Percentiles rank a stretch among this genome's conserved stretches.
Evolutionary conservation across 2,113 vertebrate genomes (phyloP).

Genomic region (Tachuris rubrigastra): DNA sequence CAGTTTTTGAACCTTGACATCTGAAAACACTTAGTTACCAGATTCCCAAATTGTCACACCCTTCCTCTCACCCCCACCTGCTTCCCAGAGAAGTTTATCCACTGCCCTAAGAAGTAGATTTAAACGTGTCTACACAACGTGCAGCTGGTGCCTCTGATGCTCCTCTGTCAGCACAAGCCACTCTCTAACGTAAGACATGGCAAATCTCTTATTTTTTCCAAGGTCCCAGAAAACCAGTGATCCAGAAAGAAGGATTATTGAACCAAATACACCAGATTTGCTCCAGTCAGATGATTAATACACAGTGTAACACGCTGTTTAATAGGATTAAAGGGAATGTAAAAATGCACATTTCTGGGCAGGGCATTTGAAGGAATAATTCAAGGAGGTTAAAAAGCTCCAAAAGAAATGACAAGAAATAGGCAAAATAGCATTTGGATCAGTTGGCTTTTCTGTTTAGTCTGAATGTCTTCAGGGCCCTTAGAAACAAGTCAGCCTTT

Average conservation of each 20-base stretch:
- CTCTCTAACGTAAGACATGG: neutral
- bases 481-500: neutral
- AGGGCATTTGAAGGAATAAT: neutral
- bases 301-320: neutral
- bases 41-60: neutral
- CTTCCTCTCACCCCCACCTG: neutral
- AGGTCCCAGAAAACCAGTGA: constrained; percentile 47
- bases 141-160: rapidly evolving
- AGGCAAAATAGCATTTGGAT: neutral
- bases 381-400: neutral
- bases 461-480: neutral
- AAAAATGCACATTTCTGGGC: constrained; percentile 42
- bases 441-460: neutral
- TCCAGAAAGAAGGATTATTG: constrained; percentile 53
- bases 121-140: neutral
- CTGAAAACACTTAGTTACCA: constrained; percentile 21
- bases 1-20: neutral
- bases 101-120: neutral
- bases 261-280: constrained; percentile 52
- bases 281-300: constrained; percentile 68
- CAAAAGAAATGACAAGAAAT: neutral
- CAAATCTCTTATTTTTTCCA: constrained; percentile 13
- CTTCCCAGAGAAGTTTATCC: neutral
- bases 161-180: neutral
- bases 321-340: constrained; percentile 43